phyloP scores from a whole-genome alignment of 2,888 invertebrate species.

The Dasysyrphus albostriatus region DNA sequence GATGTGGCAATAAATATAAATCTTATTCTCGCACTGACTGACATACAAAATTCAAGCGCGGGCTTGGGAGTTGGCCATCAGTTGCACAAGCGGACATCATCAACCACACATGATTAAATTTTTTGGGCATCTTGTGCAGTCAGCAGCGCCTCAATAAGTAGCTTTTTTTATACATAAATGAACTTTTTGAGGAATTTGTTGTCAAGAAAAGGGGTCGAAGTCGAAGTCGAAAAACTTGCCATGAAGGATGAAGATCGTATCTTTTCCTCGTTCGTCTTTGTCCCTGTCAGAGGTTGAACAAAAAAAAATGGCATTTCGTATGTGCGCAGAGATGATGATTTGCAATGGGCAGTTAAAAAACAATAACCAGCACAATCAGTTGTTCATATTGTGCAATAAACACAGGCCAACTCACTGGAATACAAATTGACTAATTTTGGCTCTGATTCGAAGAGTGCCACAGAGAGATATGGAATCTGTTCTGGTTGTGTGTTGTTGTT shows the following conservation, averaged over 20 bases:
- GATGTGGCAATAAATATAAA: conserved; percentile 71
- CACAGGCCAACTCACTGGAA: conserved; percentile 77
- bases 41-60: conserved; percentile 22
- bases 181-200: conserved; percentile 65
- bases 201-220: conserved; percentile 35
- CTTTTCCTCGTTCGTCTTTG: conserved; percentile 66
- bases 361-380: conserved; percentile 81
- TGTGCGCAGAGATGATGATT: conserved; percentile 78
- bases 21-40: conserved; percentile 44
- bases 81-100: not conserved
- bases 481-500: conserved; percentile 49
- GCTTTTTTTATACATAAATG: not conserved
- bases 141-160: conserved; percentile 1
- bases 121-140: conserved; percentile 53
- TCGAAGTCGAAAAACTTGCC: conserved; percentile 50
- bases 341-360: conserved; percentile 81
- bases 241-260: conserved; percentile 73
- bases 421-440: conserved; percentile 77
- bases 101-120: conserved; percentile 56
- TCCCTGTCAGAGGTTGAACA: conserved; percentile 38
- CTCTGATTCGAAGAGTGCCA: conserved; percentile 66
- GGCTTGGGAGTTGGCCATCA: conserved; percentile 43
- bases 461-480: conserved; percentile 72
- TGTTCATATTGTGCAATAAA: conserved; percentile 79
- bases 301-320: conserved; percentile 35